A percentile compares a stretch with the other conserved stretches of the same genome.
Evolutionary conservation across 2,797 vertebrate genomes (phyloP).

Genomic region (Sorex maritimensis): DNA sequence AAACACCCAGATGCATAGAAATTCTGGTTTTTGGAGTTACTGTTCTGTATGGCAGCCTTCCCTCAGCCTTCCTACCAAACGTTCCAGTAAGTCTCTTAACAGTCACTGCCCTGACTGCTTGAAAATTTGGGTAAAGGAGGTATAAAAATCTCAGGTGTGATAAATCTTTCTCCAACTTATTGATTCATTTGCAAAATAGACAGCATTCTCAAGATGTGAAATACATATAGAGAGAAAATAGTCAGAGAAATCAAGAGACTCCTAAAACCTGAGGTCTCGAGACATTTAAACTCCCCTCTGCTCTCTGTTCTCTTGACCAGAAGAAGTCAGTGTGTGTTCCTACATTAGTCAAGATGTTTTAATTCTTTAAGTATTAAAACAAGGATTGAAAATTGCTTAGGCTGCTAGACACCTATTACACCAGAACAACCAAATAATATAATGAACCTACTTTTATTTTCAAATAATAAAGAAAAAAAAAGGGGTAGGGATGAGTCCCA

Average conservation of each 20-base stretch:
- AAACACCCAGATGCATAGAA: not conserved
- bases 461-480: not conserved
- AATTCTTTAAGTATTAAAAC: slow-evolving; percentile 30
- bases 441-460: slow-evolving; percentile 63
- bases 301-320: not conserved
- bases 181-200: not conserved
- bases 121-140: not conserved
- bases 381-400: slow-evolving; percentile 43
- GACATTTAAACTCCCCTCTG: not conserved
- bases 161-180: not conserved
- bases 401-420: not conserved
- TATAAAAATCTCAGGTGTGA: no score
- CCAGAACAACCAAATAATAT: not conserved
- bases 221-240: slow-evolving; percentile 14
- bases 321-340: slow-evolving; percentile 19
- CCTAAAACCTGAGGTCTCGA: not conserved
- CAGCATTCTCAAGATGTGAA: not conserved
- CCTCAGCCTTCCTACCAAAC: not conserved
- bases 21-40: no score
- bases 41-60: no score
- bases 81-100: not conserved
- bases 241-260: not conserved
- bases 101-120: slow-evolving; percentile 5
- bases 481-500: no score
- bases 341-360: not conserved